Evolutionary conservation across 2,797 vertebrate genomes (phyloP).

Genomic region (Pipistrellus kuhlii): DNA sequence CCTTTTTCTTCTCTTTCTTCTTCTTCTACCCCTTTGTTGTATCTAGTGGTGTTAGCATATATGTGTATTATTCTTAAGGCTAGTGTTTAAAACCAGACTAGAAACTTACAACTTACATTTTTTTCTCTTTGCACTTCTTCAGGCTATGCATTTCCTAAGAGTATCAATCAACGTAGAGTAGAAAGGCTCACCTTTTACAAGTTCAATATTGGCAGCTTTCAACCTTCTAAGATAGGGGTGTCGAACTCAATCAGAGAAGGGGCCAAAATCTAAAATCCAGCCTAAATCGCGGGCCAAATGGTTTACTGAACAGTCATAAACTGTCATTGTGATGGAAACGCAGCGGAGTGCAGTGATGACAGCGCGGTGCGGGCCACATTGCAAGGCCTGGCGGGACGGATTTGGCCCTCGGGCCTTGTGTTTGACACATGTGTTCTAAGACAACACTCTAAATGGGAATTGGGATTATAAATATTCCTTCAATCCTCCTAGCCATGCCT

Average conservation of each 20-base stretch:
- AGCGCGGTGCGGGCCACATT: no score
- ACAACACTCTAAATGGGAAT: neutral
- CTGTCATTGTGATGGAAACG: no score
- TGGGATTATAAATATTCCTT: neutral
- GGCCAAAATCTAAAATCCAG: no score
- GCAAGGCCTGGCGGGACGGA: no score
- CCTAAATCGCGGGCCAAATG: no score
- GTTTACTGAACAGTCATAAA: no score
- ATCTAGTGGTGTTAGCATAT: no score
- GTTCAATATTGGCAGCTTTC: neutral
- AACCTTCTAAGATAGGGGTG: neutral
- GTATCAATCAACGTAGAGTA: neutral
- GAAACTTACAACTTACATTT: neutral
- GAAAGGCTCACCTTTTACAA: neutral
- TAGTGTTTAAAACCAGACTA: conserved; percentile 14
- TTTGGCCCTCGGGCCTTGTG: no score
- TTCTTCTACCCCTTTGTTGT: neutral
- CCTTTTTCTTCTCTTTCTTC: neutral
- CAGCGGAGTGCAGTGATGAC: no score
- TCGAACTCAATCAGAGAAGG: no score
- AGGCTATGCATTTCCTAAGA: neutral
- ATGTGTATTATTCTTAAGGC: neutral
- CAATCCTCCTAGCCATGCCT: neutral
- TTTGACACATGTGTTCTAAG: no score
- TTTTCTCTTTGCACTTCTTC: neutral